phyloP scores from a whole-genome alignment of 2,113 vertebrate genomes.

The Gymnorhina tibicen region DNA sequence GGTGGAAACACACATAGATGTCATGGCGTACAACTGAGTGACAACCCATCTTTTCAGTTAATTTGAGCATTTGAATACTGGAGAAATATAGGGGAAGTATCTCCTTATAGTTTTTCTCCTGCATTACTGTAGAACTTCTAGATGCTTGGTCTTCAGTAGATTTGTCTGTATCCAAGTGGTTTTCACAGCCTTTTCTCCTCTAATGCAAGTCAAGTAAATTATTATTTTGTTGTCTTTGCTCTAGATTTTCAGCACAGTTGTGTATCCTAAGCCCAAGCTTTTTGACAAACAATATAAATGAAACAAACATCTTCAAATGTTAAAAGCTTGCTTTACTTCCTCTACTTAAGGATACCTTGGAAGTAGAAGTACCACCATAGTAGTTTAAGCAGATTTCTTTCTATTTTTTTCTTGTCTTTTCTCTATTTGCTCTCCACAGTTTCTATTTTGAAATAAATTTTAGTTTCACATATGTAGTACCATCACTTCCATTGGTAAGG shows the following conservation, averaged over 20 bases:
- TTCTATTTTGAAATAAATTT: background rate
- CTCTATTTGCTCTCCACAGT: background rate
- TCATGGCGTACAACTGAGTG: background rate
- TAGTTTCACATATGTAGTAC: background rate
- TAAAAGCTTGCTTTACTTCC: background rate
- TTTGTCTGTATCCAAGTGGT: background rate
- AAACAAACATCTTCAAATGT: background rate
- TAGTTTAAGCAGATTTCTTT: background rate
- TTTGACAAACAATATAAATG: background rate
- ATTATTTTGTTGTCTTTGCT: background rate
- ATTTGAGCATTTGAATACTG: background rate
- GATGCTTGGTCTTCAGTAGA: background rate
- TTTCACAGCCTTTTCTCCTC: background rate
- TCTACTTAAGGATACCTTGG: background rate
- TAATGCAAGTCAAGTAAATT: background rate
- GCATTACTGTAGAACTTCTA: background rate
- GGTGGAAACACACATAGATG: background rate
- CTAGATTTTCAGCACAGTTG: background rate
- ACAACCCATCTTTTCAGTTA: background rate
- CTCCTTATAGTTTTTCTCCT: background rate
- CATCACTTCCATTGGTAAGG: background rate
- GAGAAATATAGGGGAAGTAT: background rate
- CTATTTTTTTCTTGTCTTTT: background rate
- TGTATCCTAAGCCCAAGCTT: background rate
- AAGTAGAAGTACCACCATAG: background rate